Conservation (phyloP, 2,113 vertebrate species). For the Odontesthes bonariensis region DNA sequence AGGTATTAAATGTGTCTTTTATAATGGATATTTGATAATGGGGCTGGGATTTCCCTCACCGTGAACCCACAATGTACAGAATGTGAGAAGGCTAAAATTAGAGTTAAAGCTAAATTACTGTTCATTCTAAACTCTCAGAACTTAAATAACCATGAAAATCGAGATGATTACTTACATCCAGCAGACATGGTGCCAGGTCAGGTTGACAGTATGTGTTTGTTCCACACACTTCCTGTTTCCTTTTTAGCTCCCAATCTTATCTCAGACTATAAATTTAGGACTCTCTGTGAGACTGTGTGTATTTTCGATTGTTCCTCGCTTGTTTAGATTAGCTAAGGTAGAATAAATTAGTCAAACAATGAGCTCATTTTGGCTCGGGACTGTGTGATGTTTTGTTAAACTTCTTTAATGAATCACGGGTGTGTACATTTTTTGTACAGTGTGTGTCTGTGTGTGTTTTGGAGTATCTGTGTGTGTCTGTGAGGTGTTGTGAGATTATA, state of each 20-base stretch:
- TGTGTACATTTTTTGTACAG: neutral
- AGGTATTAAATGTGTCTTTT: no score
- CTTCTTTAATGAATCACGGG: neutral
- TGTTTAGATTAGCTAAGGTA: slow-evolving; percentile 46
- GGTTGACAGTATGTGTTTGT: slow-evolving; percentile 24
- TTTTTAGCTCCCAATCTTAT: slow-evolving; percentile 59
- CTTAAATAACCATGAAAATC: neutral
- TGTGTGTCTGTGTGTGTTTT: neutral
- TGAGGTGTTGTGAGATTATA: slow-evolving; percentile 56
- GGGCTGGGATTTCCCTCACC: no score
- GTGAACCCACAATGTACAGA: neutral
- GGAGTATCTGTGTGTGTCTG: slow-evolving; percentile 19
- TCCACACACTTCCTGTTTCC: slow-evolving; percentile 72
- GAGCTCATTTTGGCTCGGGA: neutral
- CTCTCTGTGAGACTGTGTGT: slow-evolving; percentile 19
- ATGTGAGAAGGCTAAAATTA: slow-evolving; percentile 8
- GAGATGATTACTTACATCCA: neutral
- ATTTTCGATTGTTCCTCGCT: slow-evolving; percentile 15
- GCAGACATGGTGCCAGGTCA: neutral
- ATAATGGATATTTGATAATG: no score
- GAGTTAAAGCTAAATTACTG: slow-evolving; percentile 3
- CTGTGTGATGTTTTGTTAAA: slow-evolving; percentile 10
- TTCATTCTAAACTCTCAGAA: neutral
- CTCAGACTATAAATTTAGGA: slow-evolving; percentile 47
- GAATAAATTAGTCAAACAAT: slow-evolving; percentile 41